Evolutionary conservation across 1,140 invertebrate genomes (phyloP).

Genomic region (Theocolax elegans): DNA sequence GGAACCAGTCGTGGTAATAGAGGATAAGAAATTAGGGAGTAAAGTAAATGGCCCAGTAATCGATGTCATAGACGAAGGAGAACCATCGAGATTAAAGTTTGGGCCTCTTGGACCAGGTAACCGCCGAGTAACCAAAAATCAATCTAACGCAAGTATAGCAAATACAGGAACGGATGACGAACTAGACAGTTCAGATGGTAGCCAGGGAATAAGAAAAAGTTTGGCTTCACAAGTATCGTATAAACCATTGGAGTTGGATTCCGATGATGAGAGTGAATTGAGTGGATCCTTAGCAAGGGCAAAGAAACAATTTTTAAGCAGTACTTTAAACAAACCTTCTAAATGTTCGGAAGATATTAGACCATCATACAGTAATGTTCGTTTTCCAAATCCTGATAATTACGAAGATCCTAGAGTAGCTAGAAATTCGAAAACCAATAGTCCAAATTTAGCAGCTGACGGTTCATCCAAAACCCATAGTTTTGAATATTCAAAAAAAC

Average conservation of each 20-base stretch:
- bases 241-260: conserved; percentile 58
- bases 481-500: conserved; percentile 45
- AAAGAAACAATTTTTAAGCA: conserved; percentile 46
- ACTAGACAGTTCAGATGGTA: conserved; percentile 55
- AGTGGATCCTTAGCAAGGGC: conserved; percentile 48
- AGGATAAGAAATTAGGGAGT: neutral
- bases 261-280: conserved; percentile 59
- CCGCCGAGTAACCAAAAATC: conserved; percentile 45
- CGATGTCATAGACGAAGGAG: neutral
- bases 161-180: conserved; percentile 50
- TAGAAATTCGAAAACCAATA: conserved; percentile 13
- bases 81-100: conserved; percentile 45
- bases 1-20: conserved; percentile 1
- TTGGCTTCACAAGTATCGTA: conserved; percentile 52
- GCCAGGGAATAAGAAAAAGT: conserved; percentile 43
- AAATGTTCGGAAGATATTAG: neutral
- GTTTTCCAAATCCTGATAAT: conserved; percentile 56
- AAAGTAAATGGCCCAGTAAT: neutral
- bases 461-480: conserved; percentile 46
- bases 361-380: neutral
- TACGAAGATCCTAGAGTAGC: conserved; percentile 51
- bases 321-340: conserved; percentile 41
- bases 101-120: conserved; percentile 52
- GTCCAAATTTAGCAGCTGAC: conserved; percentile 23
- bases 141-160: conserved; percentile 33